Conservation (phyloP, 2,113 vertebrate genomes). For the Murina feae region DNA sequence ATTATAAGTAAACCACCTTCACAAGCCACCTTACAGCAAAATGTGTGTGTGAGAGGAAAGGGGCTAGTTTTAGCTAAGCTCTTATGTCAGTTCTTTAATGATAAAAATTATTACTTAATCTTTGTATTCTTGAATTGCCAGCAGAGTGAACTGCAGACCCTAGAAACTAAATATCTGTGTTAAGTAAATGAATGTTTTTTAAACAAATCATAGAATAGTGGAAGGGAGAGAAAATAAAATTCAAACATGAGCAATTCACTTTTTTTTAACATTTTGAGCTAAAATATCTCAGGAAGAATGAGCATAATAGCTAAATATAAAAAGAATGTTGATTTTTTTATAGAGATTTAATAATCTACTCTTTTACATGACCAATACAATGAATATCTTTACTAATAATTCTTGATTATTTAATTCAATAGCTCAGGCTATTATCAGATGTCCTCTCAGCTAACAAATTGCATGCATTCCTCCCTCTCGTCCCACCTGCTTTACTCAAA, state of each 20-base stretch:
- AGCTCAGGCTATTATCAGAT: neutral
- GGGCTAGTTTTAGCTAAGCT: neutral
- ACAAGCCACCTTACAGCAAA: neutral
- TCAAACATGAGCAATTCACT: neutral
- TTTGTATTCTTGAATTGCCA: neutral
- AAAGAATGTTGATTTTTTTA: constrained; percentile 26
- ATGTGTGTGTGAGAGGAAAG: neutral
- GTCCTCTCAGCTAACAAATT: neutral
- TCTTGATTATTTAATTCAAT: constrained; percentile 4
- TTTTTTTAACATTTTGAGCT: neutral
- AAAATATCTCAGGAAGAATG: constrained; percentile 13
- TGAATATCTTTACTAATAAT: constrained; percentile 18
- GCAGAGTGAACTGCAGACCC: neutral
- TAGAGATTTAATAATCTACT: neutral
- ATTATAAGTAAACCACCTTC: neutral
- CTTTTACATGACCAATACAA: neutral
- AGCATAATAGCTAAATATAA: neutral
- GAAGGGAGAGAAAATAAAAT: constrained; percentile 12
- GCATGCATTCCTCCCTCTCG: neutral
- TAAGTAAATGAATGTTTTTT: neutral
- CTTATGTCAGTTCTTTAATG: neutral
- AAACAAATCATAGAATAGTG: neutral
- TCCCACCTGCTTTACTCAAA: neutral
- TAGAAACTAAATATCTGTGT: constrained; percentile 1
- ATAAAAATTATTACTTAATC: constrained; percentile 31